Conservation (phyloP, 2,113 vertebrate species). For the Electrona antarctica region DNA sequence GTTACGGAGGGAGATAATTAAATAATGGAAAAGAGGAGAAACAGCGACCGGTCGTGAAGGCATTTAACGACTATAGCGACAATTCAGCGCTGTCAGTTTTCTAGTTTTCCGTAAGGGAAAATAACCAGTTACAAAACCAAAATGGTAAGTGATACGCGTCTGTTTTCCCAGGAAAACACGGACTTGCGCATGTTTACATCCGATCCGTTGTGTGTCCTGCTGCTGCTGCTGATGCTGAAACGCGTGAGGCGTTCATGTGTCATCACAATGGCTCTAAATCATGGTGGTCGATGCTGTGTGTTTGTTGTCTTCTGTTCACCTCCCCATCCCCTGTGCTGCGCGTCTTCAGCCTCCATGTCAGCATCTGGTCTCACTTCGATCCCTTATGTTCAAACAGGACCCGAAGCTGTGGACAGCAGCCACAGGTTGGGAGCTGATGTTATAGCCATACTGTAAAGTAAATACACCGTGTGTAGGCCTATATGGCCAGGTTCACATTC, state of each 20-base stretch:
- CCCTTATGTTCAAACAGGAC: conserved; percentile 14
- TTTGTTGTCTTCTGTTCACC: conserved; percentile 3
- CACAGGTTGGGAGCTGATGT: conserved; percentile 66
- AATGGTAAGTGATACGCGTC: conserved; percentile 63
- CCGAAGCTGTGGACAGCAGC: conserved; percentile 44
- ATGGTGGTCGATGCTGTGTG: conserved; percentile 73
- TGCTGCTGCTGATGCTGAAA: neutral
- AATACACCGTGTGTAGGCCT: no score
- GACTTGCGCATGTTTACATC: neutral
- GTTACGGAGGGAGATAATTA: neutral
- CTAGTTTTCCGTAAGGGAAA: conserved; percentile 26
- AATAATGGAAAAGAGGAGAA: conserved; percentile 61
- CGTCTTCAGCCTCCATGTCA: neutral
- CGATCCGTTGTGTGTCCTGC: no score
- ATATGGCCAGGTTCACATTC: no score
- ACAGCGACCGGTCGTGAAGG: conserved; percentile 50
- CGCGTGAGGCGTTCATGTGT: conserved; percentile 37
- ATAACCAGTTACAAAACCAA: conserved; percentile 34
- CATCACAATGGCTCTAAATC: conserved; percentile 45
- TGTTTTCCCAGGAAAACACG: neutral
- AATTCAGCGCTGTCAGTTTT: conserved; percentile 42
- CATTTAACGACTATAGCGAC: conserved; percentile 44
- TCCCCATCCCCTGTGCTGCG: neutral
- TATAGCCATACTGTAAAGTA: no score
- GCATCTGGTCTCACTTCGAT: conserved; percentile 35